Conservation (phyloP, 1,140 invertebrate species). For the Pseudoatta argentina region DNA sequence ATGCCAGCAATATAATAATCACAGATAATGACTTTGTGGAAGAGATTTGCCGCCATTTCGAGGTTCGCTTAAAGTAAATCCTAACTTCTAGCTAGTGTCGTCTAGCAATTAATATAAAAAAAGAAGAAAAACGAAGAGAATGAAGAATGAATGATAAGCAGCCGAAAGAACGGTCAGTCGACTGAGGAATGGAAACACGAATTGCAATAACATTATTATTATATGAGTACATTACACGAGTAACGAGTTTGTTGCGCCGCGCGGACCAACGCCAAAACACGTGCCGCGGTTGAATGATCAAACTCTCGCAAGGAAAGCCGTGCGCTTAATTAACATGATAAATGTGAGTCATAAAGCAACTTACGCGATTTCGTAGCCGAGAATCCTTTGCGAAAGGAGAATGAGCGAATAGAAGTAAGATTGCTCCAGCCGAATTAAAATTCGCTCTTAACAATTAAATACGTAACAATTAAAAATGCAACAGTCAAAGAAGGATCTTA, state of each 20-base stretch:
- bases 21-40: conserved; percentile 79
- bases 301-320: conserved; percentile 29
- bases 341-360: conserved; percentile 30
- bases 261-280: conserved; percentile 74
- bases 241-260: conserved; percentile 71
- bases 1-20: conserved; percentile 27
- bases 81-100: conserved; percentile 71
- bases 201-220: conserved; percentile 73
- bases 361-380: background rate
- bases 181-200: conserved; percentile 71
- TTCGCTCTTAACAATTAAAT: conserved; percentile 1
- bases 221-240: conserved; percentile 71
- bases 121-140: conserved; percentile 31
- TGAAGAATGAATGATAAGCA: conserved; percentile 65
- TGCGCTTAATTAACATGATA: conserved; percentile 24
- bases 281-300: conserved; percentile 64
- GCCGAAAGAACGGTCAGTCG: conserved; percentile 68
- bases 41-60: conserved; percentile 82
- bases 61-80: conserved; percentile 79
- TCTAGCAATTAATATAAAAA: conserved; percentile 74
- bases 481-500: background rate
- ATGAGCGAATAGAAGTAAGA: background rate
- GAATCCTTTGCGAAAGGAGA: background rate
- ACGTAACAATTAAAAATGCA: conserved; percentile 35
- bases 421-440: conserved; percentile 15